These are phyloP conservation scores for Hippocampus zosterae DNA, from an alignment of 2,113 vertebrate genomes.

Conservation along the genomic window DNA sequence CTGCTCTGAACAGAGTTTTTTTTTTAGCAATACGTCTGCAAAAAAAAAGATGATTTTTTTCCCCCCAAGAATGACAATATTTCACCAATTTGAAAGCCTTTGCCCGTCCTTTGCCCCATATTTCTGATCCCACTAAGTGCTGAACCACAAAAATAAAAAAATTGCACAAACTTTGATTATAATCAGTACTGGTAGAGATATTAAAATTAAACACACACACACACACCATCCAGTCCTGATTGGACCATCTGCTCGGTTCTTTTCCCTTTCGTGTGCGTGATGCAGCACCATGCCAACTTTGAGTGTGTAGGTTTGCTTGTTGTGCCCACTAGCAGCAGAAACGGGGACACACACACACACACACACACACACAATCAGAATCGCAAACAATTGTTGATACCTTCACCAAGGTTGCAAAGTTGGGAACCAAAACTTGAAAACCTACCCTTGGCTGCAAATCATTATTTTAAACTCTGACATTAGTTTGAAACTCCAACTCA, in stretches of 20 bases:
- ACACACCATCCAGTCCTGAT: neutral
- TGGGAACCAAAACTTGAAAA: no score
- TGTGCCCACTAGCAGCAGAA: neutral
- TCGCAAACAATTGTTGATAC: no score
- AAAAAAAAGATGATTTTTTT: no score
- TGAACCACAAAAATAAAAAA: neutral
- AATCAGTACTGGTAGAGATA: neutral
- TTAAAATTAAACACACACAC: neutral
- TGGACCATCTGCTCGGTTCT: neutral
- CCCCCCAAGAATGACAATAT: no score
- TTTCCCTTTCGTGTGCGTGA: constrained; percentile 2
- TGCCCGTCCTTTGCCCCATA: neutral
- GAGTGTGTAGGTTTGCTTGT: constrained; percentile 39
- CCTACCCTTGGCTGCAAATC: no score
- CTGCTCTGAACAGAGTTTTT: no score
- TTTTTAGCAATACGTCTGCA: no score
- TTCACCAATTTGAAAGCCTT: neutral
- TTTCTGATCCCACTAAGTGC: no score
- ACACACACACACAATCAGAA: neutral
- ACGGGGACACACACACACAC: neutral
- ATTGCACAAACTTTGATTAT: no score
- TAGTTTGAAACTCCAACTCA: no score
- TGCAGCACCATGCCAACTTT: constrained; percentile 18
- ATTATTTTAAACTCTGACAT: no score
- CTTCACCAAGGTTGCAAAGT: no score